Evolutionary conservation across 2,113 vertebrate species (phyloP), one percentile per base, ranked within the genome.

Genomic region (Eleginops maclovinus): DNA sequence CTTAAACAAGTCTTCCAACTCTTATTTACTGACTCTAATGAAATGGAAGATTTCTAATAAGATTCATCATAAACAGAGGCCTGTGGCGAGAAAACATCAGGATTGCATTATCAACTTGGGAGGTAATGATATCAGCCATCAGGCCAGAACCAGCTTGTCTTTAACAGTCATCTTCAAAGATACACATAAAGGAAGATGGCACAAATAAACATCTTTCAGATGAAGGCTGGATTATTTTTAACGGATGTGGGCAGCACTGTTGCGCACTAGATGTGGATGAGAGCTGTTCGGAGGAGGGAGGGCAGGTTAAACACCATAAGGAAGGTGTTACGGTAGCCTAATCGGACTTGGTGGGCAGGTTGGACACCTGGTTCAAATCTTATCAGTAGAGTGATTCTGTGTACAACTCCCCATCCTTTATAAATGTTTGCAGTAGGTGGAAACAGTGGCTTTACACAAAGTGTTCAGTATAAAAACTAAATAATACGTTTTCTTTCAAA

Each of bases 241-340:
- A 70, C 4, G 69, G 79, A 90, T 87, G 85, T 22, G 80, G 77
- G 80, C 60, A 70, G 68, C 64, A 9, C 19, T 26, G 58, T 69
- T 54, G 14, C 31, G 59, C 53, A 64, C 36, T 28, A 58, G 58
- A 79, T 21, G 67, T 17, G 75, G 78, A 67, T 26, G 56, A 73
- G 81, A 46, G 72, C 66, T 47, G 85, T 36, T 62, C 46, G 59
- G 72, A 79, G 71, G 49, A 71, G 36, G 24, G 60, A 63, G 58
- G 74, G 54, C 77, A 83, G 89, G 73, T 72, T 89, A 93, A 93
- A 92, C 91, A 92, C 80, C 92, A 93, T 92, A 70, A 88, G 92
- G 92, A 93, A 93, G 90, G 92, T 92, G 92, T 93, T 92, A 93
- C 91, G 75, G 92, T 92, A 93, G 92, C 87, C 8, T 90, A 83